Conservation (phyloP, 2,797 vertebrate species). For the Pseudomugil tenellus region DNA sequence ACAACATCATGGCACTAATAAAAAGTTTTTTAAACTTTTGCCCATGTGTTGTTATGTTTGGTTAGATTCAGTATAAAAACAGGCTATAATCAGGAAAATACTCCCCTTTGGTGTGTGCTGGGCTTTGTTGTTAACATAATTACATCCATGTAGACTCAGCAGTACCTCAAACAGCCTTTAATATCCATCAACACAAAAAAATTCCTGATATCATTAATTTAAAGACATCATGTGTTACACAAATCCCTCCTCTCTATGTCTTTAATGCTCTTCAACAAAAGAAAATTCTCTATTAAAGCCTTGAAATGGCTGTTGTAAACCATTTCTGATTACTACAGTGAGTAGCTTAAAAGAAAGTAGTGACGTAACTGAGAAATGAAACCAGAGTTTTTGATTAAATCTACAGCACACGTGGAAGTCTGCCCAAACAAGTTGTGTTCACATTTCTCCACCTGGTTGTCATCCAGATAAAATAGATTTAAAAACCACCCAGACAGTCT, state of each 20-base stretch:
- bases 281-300: not conserved
- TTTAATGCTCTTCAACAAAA: no score
- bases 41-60: conserved; percentile 33
- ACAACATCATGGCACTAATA: conserved; percentile 2
- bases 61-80: conserved; percentile 34
- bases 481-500: conserved; percentile 66
- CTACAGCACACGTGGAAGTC: conserved; percentile 49
- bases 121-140: conserved; percentile 26
- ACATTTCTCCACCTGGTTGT: conserved; percentile 36
- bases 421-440: conserved; percentile 48
- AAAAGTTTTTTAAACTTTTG: conserved; percentile 35
- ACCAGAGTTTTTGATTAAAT: conserved; percentile 48
- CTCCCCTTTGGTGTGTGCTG: conserved; percentile 20
- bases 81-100: conserved; percentile 34
- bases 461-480: conserved; percentile 58
- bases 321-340: conserved; percentile 37
- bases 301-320: conserved; percentile 14
- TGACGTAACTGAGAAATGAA: conserved; percentile 43
- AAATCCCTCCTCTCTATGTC: conserved; percentile 25
- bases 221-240: conserved; percentile 53
- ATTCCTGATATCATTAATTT: conserved; percentile 36
- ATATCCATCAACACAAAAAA: conserved; percentile 26
- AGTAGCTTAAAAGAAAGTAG: conserved; percentile 37
- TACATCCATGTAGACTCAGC: conserved; percentile 16
- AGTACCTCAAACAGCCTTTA: conserved; percentile 25